Evolutionary conservation across 2,888 invertebrate genomes (phyloP).

Genomic region (Macropis europaea): DNA sequence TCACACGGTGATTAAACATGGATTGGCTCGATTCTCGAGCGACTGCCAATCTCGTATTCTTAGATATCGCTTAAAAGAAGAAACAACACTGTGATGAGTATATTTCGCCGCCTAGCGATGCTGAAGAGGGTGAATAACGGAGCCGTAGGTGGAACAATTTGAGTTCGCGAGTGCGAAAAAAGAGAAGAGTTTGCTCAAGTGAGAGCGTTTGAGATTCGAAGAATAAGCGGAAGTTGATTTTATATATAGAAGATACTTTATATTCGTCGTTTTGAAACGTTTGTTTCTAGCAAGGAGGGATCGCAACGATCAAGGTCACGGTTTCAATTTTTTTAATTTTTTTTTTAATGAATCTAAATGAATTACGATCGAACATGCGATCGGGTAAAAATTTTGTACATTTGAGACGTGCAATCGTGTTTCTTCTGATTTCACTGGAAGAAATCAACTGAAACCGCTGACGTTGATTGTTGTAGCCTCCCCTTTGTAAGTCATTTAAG

Average conservation of each 20-base stretch:
- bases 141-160: conserved; percentile 37
- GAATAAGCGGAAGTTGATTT: conserved; percentile 57
- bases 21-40: no score
- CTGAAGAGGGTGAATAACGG: conserved; percentile 34
- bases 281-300: no score
- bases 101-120: conserved; percentile 42
- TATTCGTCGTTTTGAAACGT: conserved; percentile 58
- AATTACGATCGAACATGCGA: no score
- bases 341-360: no score
- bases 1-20: conserved; percentile 21
- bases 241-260: conserved; percentile 63
- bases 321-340: no score
- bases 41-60: conserved; percentile 54
- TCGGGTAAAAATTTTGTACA: no score
- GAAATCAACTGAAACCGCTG: no score
- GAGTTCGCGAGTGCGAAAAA: conserved; percentile 39
- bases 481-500: conserved; percentile 60
- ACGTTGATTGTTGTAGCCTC: no score
- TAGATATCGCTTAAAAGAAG: conserved; percentile 28
- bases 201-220: conserved; percentile 55
- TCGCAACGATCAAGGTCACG: no score
- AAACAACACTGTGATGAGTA: conserved; percentile 47
- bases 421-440: no score
- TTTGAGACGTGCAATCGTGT: no score
- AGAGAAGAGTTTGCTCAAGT: conserved; percentile 49